Evolutionary conservation across 2,888 invertebrate genomes (phyloP), one percentile per base, ranked within the genome.

Genomic region (Coelopa pilipes): DNA sequence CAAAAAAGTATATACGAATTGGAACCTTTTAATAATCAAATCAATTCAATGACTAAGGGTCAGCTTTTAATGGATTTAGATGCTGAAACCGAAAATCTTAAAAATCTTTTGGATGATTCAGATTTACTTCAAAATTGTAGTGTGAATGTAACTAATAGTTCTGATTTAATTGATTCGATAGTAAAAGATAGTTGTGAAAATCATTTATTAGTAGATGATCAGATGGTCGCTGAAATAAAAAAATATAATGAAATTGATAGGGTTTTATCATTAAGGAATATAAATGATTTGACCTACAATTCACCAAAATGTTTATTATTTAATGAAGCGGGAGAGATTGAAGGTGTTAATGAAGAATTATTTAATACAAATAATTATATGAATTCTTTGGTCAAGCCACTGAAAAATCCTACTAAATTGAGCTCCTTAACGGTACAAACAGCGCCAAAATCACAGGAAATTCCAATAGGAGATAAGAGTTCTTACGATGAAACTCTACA

Each of bases 121-220:
- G 86, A 87, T 73, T 79, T 87, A 50, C 73, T 87, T 49, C 81
- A 77, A 66, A 17, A 66, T 66, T 66, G 24, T 49, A 82, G 82
- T 62, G 85, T 86, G 53, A 90, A 90, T 78, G 85, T 85, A 21
- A 87, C 86, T 79, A 84, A 81, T 67, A 88, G 86, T 9, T 84
- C 84, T 1, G 90, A 89, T 60, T 83, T 91, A 73, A 87, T 91
- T 1, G 91, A 91, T 80, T 91, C 91, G 1, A 86, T 91, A 65
- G 90, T 91, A 5, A 90, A 91, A 80, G 90, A 90, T 75, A 90
- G 91, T 72, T 91, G 91, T 82, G 91, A 91, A 81, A 90, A 91
- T 81, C 90, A 91, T 81, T 90, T 90, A 78, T 83, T 86, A 78
- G 84, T 85, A 74, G 81, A 81, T 34, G 45, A 49, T 46, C 73